phyloP scores from a whole-genome alignment of 1,140 invertebrate genomes.

The Eciton burchellii region DNA sequence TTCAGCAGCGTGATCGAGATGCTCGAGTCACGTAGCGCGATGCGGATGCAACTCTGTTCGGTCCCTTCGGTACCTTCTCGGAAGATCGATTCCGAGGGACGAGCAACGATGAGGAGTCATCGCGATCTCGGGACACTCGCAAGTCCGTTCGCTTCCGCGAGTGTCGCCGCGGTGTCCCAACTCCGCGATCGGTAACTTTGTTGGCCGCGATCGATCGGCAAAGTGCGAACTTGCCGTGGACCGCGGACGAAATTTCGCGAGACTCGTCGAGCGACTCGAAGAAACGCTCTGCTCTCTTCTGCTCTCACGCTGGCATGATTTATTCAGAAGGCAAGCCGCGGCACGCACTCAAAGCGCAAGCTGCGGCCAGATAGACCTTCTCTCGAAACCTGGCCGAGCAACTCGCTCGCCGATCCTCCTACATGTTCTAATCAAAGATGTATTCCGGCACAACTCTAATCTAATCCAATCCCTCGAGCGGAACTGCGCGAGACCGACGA shows the following conservation, averaged over 20 bases:
- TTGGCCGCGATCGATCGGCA: conserved; percentile 25
- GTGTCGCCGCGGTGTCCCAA: too few species aligned
- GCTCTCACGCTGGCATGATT: conserved; percentile 40
- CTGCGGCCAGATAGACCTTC: conserved; percentile 23
- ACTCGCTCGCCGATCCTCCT: too few species aligned
- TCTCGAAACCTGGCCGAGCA: background rate
- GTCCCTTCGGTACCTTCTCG: conserved; percentile 4
- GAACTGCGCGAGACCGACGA: background rate
- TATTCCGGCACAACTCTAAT: conserved; percentile 34
- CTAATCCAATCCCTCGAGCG: conserved; percentile 23
- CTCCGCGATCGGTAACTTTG: too few species aligned
- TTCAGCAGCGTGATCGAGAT: background rate
- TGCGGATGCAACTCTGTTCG: background rate
- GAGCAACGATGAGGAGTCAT: conserved; percentile 9
- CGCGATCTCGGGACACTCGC: background rate
- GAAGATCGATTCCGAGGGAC: conserved; percentile 15
- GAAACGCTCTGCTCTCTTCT: conserved; percentile 39
- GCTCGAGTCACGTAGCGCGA: conserved; percentile 3
- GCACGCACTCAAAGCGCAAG: conserved; percentile 29
- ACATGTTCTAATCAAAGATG: conserved; percentile 51
- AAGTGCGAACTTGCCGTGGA: conserved; percentile 42
- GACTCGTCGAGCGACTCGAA: conserved; percentile 25
- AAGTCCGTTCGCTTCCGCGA: background rate
- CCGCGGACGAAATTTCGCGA: conserved; percentile 42
- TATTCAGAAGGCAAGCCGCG: conserved; percentile 42